phyloP scores from a whole-genome alignment of 2,113 vertebrate genomes.

The Atlantisia rogersi region DNA sequence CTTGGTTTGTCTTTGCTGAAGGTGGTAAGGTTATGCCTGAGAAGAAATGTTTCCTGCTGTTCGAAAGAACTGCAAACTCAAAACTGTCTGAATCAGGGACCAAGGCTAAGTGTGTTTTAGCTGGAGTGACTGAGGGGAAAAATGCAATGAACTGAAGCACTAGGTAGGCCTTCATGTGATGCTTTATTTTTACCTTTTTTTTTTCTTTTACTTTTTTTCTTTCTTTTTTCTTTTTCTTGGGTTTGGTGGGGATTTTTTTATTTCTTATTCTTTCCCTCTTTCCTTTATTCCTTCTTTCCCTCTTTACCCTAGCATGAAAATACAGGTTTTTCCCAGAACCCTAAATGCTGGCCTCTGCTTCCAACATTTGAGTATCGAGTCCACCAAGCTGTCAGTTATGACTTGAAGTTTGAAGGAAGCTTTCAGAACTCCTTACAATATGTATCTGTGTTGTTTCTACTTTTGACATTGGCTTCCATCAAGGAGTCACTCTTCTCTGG shows the following conservation, averaged over 20 bases:
- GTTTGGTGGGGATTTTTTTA: too few relatives aligned
- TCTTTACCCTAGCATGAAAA: background rate
- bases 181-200: rapidly evolving
- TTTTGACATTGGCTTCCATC: background rate
- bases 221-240: too few relatives aligned
- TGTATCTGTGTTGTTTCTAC: background rate
- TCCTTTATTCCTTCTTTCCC: too few relatives aligned
- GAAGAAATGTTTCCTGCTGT: background rate
- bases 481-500: background rate
- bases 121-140: background rate
- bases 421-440: background rate
- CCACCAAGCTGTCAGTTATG: background rate
- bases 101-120: background rate
- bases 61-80: background rate
- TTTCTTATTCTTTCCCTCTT: too few relatives aligned
- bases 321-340: background rate
- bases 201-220: background rate
- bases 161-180: background rate
- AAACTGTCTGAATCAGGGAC: background rate
- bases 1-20: background rate
- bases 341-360: background rate
- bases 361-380: background rate
- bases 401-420: background rate
- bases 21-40: background rate
- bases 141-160: background rate